Conservation (phyloP, 2,888 invertebrate species). For the Chrysomela aeneicollis region DNA sequence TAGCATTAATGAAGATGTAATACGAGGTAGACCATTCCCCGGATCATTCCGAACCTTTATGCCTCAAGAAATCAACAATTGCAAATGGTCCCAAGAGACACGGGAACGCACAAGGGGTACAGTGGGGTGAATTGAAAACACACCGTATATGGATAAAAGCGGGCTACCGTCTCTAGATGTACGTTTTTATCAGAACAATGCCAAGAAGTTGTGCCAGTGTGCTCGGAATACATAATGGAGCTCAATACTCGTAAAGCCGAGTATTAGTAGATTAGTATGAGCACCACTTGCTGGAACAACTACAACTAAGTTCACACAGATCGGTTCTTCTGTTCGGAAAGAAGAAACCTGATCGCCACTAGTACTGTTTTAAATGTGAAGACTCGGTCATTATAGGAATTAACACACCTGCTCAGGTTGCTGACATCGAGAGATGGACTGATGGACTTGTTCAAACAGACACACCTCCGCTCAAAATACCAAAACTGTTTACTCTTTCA, state of each 20-base stretch:
- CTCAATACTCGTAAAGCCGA: neutral
- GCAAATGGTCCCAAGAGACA: no score
- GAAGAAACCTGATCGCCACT: conserved; percentile 20
- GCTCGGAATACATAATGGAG: neutral
- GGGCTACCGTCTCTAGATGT: no score
- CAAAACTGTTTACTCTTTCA: conserved; percentile 29
- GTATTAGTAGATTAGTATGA: neutral
- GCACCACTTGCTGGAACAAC: neutral
- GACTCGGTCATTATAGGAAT: conserved; percentile 8
- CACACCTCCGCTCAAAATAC: conserved; percentile 41
- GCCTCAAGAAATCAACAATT: no score
- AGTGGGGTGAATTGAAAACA: no score
- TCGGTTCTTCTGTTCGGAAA: neutral
- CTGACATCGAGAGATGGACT: conserved; percentile 16
- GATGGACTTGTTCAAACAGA: conserved; percentile 36
- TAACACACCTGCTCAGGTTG: conserved; percentile 21
- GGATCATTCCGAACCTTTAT: no score
- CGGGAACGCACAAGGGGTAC: no score
- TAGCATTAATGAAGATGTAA: no score
- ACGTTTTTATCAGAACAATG: neutral
- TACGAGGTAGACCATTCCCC: no score
- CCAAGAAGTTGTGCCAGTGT: neutral
- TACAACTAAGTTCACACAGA: conserved; percentile 3
- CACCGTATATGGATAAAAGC: no score
- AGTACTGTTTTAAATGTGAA: conserved; percentile 15